phyloP scores from a whole-genome alignment of 2,797 vertebrate species.

The Sebastolobus alascanus region DNA sequence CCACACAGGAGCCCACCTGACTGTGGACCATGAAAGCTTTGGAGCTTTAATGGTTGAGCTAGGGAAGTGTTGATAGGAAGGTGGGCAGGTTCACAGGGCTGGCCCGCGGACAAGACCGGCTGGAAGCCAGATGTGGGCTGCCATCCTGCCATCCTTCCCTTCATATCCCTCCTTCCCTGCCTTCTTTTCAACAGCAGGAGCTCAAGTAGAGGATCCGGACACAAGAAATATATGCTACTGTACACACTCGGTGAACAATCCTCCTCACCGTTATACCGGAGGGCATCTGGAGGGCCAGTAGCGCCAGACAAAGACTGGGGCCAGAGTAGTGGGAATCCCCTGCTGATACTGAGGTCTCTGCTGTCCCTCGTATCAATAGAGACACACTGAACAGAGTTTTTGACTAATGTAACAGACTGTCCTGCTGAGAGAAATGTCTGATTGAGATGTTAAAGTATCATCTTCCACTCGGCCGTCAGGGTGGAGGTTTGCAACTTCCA shows the following conservation, averaged over 20 bases:
- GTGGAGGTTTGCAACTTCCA: background rate
- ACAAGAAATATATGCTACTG: background rate
- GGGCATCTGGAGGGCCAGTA: constrained; percentile 5
- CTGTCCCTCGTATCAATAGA: background rate
- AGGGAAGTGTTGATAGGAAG: background rate
- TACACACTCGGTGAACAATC: constrained; percentile 3
- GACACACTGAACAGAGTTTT: background rate
- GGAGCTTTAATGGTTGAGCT: constrained; percentile 35
- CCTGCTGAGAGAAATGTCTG: background rate
- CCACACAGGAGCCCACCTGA: background rate
- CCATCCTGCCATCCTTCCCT: background rate
- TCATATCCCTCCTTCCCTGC: background rate
- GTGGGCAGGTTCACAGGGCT: constrained; percentile 1
- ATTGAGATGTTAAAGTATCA: background rate
- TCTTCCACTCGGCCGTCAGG: background rate
- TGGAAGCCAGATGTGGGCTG: background rate
- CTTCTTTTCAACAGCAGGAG: background rate
- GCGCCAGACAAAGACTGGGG: constrained; percentile 1
- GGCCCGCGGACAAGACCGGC: background rate
- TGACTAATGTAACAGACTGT: background rate
- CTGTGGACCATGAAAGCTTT: background rate
- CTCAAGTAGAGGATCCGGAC: background rate
- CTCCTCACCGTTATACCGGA: background rate
- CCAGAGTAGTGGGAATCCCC: background rate
- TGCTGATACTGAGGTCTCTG: background rate